Evolutionary conservation across 2,888 invertebrate genomes (phyloP).

Genomic region (Rhogogaster chlorosoma): DNA sequence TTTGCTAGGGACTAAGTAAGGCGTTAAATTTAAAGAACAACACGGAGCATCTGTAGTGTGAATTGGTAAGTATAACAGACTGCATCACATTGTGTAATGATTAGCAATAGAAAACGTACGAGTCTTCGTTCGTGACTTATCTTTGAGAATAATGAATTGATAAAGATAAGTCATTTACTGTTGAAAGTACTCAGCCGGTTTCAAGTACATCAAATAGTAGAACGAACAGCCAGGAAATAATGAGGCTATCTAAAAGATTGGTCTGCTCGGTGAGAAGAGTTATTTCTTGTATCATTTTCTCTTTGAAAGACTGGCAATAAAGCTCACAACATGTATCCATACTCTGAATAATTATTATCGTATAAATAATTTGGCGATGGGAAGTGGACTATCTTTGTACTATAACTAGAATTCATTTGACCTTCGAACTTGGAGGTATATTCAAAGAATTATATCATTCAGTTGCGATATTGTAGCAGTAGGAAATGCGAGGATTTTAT

Average conservation of each 20-base stretch:
- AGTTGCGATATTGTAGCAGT: neutral
- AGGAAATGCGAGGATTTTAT: neutral
- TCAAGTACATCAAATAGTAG: neutral
- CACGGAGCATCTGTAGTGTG: slow-evolving; percentile 1
- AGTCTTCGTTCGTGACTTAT: neutral
- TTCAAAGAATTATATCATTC: neutral
- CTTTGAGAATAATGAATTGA: neutral
- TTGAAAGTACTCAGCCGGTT: neutral
- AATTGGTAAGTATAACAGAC: slow-evolving; percentile 1
- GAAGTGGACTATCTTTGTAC: neutral
- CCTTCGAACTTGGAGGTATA: neutral
- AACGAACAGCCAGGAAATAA: neutral
- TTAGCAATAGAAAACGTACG: neutral
- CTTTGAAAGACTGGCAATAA: neutral
- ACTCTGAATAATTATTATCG: neutral
- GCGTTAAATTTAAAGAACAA: slow-evolving; percentile 5
- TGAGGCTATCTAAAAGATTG: slow-evolving; percentile 27
- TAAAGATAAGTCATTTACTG: slow-evolving; percentile 21
- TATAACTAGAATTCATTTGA: neutral
- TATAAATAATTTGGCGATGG: neutral
- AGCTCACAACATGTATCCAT: neutral
- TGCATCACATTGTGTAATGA: slow-evolving; percentile 2
- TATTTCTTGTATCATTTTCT: slow-evolving; percentile 1
- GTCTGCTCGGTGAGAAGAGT: neutral
- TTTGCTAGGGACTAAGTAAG: neutral